Percentiles rank a stretch among this genome's conserved stretches.
Evolutionary conservation across 2,888 invertebrate genomes (phyloP).

Genomic region (Aphelenchoides bicaudatus): DNA sequence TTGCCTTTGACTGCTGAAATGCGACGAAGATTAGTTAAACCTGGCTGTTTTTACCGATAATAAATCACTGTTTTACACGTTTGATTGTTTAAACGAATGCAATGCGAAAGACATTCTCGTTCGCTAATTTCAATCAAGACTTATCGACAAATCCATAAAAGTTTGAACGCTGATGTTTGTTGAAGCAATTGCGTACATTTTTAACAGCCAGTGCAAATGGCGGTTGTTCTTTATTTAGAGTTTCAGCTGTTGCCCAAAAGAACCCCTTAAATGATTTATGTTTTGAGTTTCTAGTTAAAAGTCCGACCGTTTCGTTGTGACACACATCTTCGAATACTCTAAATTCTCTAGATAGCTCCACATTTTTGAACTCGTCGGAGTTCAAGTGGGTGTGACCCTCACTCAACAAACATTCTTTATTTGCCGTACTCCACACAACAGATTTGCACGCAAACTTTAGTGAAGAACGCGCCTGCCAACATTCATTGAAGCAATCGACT

Average conservation of each 20-base stretch:
- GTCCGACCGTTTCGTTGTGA: background rate
- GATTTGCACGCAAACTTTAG: conserved; percentile 15
- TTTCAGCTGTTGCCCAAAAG: too few relatives aligned
- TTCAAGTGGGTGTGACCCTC: background rate
- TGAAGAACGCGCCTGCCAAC: background rate
- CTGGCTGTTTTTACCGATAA: too few relatives aligned
- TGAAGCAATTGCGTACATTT: conserved; percentile 26
- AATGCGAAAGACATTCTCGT: conserved; percentile 25
- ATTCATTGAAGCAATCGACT: too few relatives aligned
- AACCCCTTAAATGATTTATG: too few relatives aligned
- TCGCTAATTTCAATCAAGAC: conserved; percentile 26
- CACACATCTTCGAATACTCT: background rate
- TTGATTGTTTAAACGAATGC: conserved; percentile 15
- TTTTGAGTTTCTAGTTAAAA: background rate
- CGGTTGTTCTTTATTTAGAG: background rate
- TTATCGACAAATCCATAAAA: conserved; percentile 27
- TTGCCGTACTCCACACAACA: conserved; percentile 7
- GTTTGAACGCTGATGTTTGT: conserved; percentile 26
- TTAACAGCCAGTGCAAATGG: conserved; percentile 15
- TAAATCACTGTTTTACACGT: conserved; percentile 28
- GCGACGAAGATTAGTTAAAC: background rate
- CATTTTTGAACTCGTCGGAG: too few relatives aligned
- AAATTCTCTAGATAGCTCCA: conserved; percentile 1
- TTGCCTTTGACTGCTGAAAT: conserved; percentile 17
- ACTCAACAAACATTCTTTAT: conserved; percentile 19